phyloP scores from a whole-genome alignment of 2,113 vertebrate genomes.

The Urocitellus parryii region DNA sequence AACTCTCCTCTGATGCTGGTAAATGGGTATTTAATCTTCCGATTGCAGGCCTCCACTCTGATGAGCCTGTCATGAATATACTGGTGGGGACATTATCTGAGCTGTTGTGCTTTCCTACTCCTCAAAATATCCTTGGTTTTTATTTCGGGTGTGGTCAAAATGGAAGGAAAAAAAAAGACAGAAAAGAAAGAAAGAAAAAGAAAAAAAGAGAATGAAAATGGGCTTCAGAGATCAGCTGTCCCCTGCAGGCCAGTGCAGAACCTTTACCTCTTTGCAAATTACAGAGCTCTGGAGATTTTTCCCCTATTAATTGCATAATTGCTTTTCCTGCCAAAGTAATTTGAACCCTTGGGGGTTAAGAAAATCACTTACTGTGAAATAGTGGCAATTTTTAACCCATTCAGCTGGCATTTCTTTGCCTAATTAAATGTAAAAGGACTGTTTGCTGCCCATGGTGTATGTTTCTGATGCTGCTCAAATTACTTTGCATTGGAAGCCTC shows the following conservation, averaged over 20 bases:
- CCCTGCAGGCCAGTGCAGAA: conserved; percentile 79
- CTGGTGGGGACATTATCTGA: conserved; percentile 85
- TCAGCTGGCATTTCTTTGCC: conserved; percentile 78
- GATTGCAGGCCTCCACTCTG: conserved; percentile 88
- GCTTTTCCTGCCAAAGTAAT: conserved; percentile 85
- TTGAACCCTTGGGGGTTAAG: conserved; percentile 87
- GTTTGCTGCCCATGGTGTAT: not conserved
- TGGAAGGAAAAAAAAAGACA: not conserved
- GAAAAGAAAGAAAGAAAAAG: not conserved
- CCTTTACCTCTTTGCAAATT: conserved; percentile 83
- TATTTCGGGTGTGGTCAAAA: conserved; percentile 84
- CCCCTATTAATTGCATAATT: conserved; percentile 88
- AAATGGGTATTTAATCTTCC: conserved; percentile 92
- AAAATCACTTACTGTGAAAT: conserved; percentile 86
- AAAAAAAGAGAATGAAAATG: conserved; percentile 46
- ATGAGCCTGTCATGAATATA: conserved; percentile 88
- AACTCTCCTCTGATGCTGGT: conserved; percentile 89
- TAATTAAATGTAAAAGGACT: conserved; percentile 84
- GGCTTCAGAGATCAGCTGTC: conserved; percentile 74
- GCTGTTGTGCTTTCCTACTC: conserved; percentile 83
- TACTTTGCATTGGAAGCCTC: not conserved
- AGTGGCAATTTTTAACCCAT: conserved; percentile 88
- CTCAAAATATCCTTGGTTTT: conserved; percentile 87
- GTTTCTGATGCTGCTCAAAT: not conserved
- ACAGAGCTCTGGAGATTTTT: conserved; percentile 83